Base-by-base conservation (phyloP, 1,140 invertebrate genomes). In the Calephelis nemesis region DNA sequence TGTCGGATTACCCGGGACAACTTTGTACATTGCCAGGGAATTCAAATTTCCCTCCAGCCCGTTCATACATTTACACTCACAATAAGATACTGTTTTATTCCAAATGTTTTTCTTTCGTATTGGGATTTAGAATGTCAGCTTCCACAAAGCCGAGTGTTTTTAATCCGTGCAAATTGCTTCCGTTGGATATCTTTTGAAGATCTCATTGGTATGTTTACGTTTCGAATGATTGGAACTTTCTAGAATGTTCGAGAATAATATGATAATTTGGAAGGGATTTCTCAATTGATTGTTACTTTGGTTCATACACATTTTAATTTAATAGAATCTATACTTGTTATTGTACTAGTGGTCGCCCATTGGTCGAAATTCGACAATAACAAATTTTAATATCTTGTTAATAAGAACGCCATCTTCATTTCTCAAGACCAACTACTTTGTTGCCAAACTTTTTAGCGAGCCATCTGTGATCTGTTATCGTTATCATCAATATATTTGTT, bases 1-100 rank as follows among this genome's bases (percentile, higher is more conserved):
- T 71, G 70, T 71, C 70, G 70, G 70, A 71, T 71, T 71, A 71
- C 50, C 13, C 50, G 65, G 39, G 48, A 64, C 42, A 45, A 63
- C 11, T 19, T 45, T 15, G 40, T 63, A 63, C 62, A 63, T 19
- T 47, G 62, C 42, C 39, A 8, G 62, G 42, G 45, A 63, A 63
- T 69, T 64, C 68, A 69, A 65, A 69, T 69, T 68, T 68, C 60
- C 54, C 47, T 63, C 62, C 62, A 63, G 19, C 62, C 30, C 54
- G 54, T 47, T 63, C 62, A 63, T 47, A 63, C 54, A 60, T 60
- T 63, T 47, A 48, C 62, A 48, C 62, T 63, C 62, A 63, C 40
- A 47, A 48, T 48, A 63, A 63, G 45, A 63, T 63, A 45, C 62
- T 48, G 13, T 45, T 63, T 63, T 63, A 30, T 42, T 39, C 50